Evolutionary conservation across 2,888 invertebrate genomes (phyloP), one percentile per base, ranked within the genome.

Genomic region (Pandemis corylana): DNA sequence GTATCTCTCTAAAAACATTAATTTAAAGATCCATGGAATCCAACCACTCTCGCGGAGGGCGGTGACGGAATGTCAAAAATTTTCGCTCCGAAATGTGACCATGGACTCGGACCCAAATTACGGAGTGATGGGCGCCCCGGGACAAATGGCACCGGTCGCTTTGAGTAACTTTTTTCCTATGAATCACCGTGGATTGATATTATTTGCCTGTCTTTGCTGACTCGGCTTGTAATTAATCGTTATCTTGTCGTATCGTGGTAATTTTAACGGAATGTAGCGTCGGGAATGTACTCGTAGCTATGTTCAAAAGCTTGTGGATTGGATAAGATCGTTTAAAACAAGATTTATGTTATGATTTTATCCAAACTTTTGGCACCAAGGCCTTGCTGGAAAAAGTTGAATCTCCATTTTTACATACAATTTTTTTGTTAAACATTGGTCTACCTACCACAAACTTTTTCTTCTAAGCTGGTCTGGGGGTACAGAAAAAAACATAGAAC

Each of bases 31-130:
- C 70, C 86, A 90, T 92, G 85, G 89, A 82, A 86, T 20, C 86
- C 85, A 10, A 72, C 64, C 75, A 44, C 79, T 76, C 67, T 73
- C 76, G 81, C 77, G 42, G 83, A 87, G 87, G 92, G 91, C 89
- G 90, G 88, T 88, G 89, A 89, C 89, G 91, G 92, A 90, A 93
- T 93, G 91, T 91, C 92, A 92, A 92, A 92, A 91, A 91, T 89
- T 89, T 73, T 87, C 80, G 85, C 86, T 82, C 79, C 80, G 79
- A 86, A 87, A 87, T 90, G 89, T 87, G 90, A 90, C 90, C 89
- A 82, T 80, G 80, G 78, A 76, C 76, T 82, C 77, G 75, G 80
- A 78, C 76, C 77, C 71, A 80, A 80, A 84, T 83, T 83, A 77
- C 79, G 71, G 76, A 78, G 72, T 78, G 82, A 82, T 78, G 76